Base-by-base conservation (phyloP, 2,888 invertebrate species). In the Trileptium ribeirensis region DNA sequence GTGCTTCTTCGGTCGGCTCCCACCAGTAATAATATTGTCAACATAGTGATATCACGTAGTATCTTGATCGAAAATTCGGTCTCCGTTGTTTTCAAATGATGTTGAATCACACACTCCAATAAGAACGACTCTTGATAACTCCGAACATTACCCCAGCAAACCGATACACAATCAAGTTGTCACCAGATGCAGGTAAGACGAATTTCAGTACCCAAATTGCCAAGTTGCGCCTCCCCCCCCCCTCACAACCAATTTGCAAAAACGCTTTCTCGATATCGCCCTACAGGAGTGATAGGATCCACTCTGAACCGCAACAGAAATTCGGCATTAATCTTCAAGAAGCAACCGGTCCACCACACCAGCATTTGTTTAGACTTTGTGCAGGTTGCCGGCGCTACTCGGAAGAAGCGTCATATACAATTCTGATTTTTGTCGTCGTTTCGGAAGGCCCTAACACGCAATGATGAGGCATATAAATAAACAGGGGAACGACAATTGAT, bases 381-480 rank as follows among this genome's bases (percentile, higher is more conserved):
- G 64, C 81, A 78, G 81, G 75, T n/a, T n/a, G n/a, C 0, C 1
- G 19, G 70, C 81, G 80, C 29, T 31, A 36, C 64, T 31, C 33
- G 0, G 78, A 78, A 0, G 82, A 83, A 2, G 82, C 86, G 81
- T 86, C 86, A 77, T 81, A 86, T 8, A 86, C 85, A 34, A 83
- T 78, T 15, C 85, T 36, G 3, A 86, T 38, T 78, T 86, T 86
- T 0, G 85, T 86, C 0, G 85, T 75, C n/a, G 51, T n/a, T 19
- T 84, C 84, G 3, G 67, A 15, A n/a, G 83, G 81, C 0, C 74
- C 74, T n/a, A 84, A 39, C 0, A 84, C 84, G 0, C 79, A 36
- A 31, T 84, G 82, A 70, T 84, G 83, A 0, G 84, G 84, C 3
- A 83, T 33, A 64, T 83, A n/a, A n/a, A n/a, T n/a, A n/a, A n/a